Conservation (phyloP, 2,888 invertebrate genomes). For the Drosophila imparisetae region DNA sequence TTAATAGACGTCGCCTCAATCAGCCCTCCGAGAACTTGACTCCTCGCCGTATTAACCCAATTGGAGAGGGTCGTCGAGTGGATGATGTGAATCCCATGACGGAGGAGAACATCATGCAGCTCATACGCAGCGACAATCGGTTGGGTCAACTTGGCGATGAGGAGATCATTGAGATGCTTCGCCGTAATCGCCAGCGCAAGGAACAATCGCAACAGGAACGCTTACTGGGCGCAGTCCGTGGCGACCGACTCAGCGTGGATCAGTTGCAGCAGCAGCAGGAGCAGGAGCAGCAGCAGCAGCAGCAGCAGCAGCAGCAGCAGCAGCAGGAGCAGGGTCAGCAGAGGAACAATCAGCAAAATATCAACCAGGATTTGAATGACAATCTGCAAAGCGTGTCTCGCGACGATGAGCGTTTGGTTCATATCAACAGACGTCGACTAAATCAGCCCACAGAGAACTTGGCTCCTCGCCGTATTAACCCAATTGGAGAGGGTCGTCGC, state of each 20-base stretch:
- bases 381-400: conserved; percentile 46
- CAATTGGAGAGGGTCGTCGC: conserved; percentile 58
- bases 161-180: conserved; percentile 47
- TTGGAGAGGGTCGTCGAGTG: conserved; percentile 55
- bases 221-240: conserved; percentile 4
- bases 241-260: conserved; percentile 31
- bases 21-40: conserved; percentile 17
- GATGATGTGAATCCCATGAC: not conserved
- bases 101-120: conserved; percentile 16
- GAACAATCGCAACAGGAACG: conserved; percentile 17
- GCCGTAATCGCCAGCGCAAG: conserved; percentile 25
- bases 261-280: not conserved
- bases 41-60: conserved; percentile 32
- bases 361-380: conserved; percentile 13
- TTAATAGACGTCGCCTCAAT: conserved; percentile 54
- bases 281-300: not conserved
- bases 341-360: not conserved
- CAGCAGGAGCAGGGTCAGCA: not conserved
- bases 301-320: not conserved
- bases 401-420: conserved; percentile 64
- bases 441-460: conserved; percentile 33
- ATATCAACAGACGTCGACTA: conserved; percentile 61
- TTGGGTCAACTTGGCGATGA: conserved; percentile 26
- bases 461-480: conserved; percentile 29
- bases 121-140: conserved; percentile 7